Evolutionary conservation across 2,888 invertebrate genomes (phyloP), one percentile per base, ranked within the genome.

Genomic region (Maniola hyperantus): DNA sequence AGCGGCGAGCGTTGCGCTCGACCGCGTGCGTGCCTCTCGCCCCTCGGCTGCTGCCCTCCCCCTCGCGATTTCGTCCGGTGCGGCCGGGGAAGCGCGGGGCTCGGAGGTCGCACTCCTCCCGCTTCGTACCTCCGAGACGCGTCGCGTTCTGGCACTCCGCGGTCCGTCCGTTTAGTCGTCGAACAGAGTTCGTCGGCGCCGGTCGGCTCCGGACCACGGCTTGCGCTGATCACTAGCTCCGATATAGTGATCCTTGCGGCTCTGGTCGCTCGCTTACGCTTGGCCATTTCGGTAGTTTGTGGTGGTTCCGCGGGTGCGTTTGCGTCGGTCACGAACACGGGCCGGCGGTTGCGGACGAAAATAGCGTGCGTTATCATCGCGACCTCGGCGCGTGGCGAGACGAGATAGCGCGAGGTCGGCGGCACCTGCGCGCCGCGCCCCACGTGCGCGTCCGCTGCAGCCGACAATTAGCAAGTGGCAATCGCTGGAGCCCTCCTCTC

Each of bases 351-450:
- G 79, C 73, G 83, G 81, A 87, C 84, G 73, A 80, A 89, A 89
- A 89, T 89, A 91, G 88, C 85, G 85, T 87, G 83, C 86, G 90
- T 91, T 91, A 91, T 91, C 91, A 90, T 81, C 83, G 84, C 85
- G 88, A 88, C 89, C 87, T 89, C 91, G 89, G 82, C 79, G 57
- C 83, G 61, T 83, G 87, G 83, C 87, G 88, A 87, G 88, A 87
- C 89, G 84, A 88, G 89, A 88, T 88, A 89, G 87, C 80, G 88
- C 87, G 91, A 91, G 89, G 89, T 89, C 89, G 88, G 80, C 88
- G 89, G 87, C 90, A 90, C 91, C 89, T 77, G 77, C 83, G 79
- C 80, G 82, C 79, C 83, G 78, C 81, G 81, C 86, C 87, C 88
- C 88, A 89, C 89, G 90, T 84, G 80, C 79, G 79, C 80, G 74